A percentile compares a stretch with the other conserved stretches of the same genome.
Conservation (phyloP, 2,888 invertebrate genomes). For the Parascotia fuliginaria region DNA sequence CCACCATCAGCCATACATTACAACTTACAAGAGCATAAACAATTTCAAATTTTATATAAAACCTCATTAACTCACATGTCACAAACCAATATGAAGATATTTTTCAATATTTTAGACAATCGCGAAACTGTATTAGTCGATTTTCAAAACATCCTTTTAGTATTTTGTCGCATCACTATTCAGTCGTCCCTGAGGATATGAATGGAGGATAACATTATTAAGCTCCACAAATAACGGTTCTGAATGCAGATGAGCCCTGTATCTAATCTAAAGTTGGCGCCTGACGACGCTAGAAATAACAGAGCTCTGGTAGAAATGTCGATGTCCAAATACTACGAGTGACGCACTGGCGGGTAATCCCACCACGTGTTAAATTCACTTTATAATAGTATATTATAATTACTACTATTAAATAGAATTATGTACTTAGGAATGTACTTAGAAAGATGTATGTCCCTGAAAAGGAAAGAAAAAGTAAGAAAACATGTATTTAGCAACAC, state of each 20-base stretch:
- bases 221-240: conserved; percentile 71
- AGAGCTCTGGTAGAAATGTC: conserved; percentile 70
- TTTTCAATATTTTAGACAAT: conserved; percentile 22
- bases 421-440: too few relatives aligned
- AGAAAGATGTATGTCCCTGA: too few relatives aligned
- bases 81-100: conserved; percentile 31
- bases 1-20: conserved; percentile 62
- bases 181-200: conserved; percentile 53
- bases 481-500: too few relatives aligned
- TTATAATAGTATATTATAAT: not conserved
- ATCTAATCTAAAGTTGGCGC: conserved; percentile 77
- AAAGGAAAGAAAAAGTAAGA: too few relatives aligned
- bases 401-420: not conserved
- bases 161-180: conserved; percentile 33
- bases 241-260: conserved; percentile 77
- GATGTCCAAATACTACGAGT: conserved; percentile 66
- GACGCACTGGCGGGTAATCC: conserved; percentile 63
- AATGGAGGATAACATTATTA: conserved; percentile 69
- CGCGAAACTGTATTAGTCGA: conserved; percentile 25
- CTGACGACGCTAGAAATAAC: conserved; percentile 75
- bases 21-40: conserved; percentile 55
- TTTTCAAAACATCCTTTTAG: conserved; percentile 22
- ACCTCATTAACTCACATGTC: conserved; percentile 48
- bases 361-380: conserved; percentile 35
- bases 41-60: conserved; percentile 56